phyloP scores from a whole-genome alignment of 2,113 vertebrate genomes.

The Corvus moneduloides region DNA sequence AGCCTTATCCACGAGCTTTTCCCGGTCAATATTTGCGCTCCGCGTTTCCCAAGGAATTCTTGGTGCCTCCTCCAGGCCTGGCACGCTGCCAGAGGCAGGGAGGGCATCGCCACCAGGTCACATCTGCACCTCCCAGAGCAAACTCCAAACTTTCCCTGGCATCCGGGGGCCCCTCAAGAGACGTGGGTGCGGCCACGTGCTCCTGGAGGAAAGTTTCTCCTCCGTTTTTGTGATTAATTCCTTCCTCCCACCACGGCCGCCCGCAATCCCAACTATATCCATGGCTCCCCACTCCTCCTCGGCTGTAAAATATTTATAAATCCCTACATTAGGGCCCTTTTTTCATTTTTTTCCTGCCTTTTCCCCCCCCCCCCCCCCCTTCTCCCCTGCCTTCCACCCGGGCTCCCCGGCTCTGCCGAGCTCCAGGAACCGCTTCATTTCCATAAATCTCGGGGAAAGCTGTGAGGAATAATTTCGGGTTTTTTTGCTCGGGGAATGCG shows the following conservation, averaged over 20 bases:
- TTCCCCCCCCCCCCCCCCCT: background rate
- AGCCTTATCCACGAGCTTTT: background rate
- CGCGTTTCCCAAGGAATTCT: background rate
- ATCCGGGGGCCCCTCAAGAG: background rate
- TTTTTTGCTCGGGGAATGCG: slow-evolving; percentile 56
- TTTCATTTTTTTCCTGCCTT: background rate
- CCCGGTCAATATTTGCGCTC: background rate
- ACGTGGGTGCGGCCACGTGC: background rate
- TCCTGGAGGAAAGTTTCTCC: background rate
- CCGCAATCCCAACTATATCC: slow-evolving; percentile 24
- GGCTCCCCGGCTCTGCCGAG: background rate
- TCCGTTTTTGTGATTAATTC: slow-evolving; percentile 42
- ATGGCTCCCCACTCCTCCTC: slow-evolving; percentile 51
- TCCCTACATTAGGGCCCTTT: background rate
- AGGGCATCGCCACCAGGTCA: background rate
- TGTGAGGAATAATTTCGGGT: slow-evolving; percentile 63
- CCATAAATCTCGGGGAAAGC: slow-evolving; percentile 40
- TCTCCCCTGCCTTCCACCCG: background rate
- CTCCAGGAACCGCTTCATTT: slow-evolving; percentile 34
- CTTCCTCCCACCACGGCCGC: slow-evolving; percentile 41
- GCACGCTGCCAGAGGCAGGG: background rate
- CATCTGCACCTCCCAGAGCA: background rate
- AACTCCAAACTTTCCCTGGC: rapidly evolving
- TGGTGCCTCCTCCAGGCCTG: rapidly evolving
- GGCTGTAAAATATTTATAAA: slow-evolving; percentile 58